Base-by-base conservation (phyloP, 2,888 invertebrate genomes). In the Emmelina monodactyla region DNA sequence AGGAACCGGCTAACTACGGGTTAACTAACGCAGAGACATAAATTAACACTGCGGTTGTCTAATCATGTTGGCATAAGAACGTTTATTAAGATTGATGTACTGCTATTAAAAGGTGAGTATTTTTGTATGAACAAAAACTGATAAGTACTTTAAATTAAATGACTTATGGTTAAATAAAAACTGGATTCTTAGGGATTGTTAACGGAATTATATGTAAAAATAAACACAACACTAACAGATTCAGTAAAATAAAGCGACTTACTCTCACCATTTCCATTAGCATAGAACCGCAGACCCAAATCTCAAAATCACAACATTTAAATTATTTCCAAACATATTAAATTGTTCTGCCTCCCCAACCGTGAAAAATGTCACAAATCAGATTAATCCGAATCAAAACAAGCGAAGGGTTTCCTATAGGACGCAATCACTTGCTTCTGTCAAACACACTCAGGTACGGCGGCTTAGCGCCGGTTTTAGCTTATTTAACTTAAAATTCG, bases 401-500 rank as follows among this genome's bases (percentile, higher is more conserved):
- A 71, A 76, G 71, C 68, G 69, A 67, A 63, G 69, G 72, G 68
- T 63, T 13, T 2, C 12, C 29, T 12, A 62, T 67, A 60, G 63
- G 55, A 63, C 68, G 73, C 69, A 78, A 76, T 78, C 78, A 76
- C 76, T 72, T 66, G 58, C 62, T 58, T 65, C 72, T 78, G 79
- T 79, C 79, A 79, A 75, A 76, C 75, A 67, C 79, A 79, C 72
- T 50, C 63, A 73, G 69, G 71, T 72, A 63, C 47, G 15, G 46
- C 53, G 55, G 67, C 69, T 70, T 66, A 71, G 25, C 70, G 60
- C 62, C 62, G 64, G 68, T 69, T n/a, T 25, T 25, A 25, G 25
- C 25, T 25, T 25, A 65, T 76, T 78, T 76, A 75, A 79, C 65
- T 78, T 76, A 78, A 79, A 75, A 79, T 78, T 71, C 76, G 71